Base-by-base conservation (phyloP, 2,797 vertebrate genomes). In the Malacoraja senta region DNA sequence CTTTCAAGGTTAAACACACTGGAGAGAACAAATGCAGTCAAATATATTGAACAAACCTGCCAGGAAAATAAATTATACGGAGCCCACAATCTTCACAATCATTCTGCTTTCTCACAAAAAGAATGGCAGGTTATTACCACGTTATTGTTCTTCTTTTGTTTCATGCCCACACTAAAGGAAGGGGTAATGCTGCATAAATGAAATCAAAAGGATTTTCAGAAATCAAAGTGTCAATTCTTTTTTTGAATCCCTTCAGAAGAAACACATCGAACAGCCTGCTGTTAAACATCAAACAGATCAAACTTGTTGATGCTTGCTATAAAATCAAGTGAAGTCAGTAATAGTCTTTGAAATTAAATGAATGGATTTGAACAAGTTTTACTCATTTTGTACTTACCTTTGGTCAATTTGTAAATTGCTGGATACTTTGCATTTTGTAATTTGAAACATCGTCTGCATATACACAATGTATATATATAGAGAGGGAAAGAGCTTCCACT, bases 401-500 rank as follows among this genome's bases (percentile, higher is more conserved):
- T 53, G 71, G 26, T 26, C 38, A 24, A 29, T 92, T 76, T 92
- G 71, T 76, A 58, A 53, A 76, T 92, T 53, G 90, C 72, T n/a
- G 72, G 13, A 53, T 92, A 29, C 17, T 92, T 24, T 58, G 71
- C 29, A 76, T 53, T 92, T 92, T 26, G 53, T 71, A 92, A 76
- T 92, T 92, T n/a, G 12, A 76, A 92, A 53, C 44, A 53, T 92
- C 17, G 71, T 10, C 71, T 1, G 8, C 53, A 38, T 80, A 15
- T 80, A 74, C 71, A 74, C 19, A 29, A 88, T 65, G 63, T 35
- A 65, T 86, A 63, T 65, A 86, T 65, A 61, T 26, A 17, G 65
- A 26, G 71, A 44, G n/a, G 38, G 35, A 29, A 32, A 94, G 95
- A 94, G 94, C 94, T 94, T 95, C 94, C 94, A 94, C 95, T 96